These are phyloP conservation scores for Drosophila aldrichi DNA, from an alignment of 2,888 invertebrate genomes.

Conservation along the genomic window DNA sequence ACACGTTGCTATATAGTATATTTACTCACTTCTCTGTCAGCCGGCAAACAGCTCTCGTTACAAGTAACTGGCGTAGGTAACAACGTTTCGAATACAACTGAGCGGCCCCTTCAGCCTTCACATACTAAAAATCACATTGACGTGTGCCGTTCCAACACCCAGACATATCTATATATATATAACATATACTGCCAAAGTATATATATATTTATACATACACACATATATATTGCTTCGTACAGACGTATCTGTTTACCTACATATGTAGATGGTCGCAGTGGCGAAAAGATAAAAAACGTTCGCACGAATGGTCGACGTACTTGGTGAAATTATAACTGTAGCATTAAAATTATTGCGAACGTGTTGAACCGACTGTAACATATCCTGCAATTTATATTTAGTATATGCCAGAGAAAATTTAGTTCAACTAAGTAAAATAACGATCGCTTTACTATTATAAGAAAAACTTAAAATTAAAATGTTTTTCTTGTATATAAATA, in stretches of 20 bases:
- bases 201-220: not conserved
- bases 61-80: constrained; percentile 41
- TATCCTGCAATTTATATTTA: not conserved
- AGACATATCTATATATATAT: not conserved
- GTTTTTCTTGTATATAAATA: too few relatives aligned
- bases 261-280: constrained; percentile 25
- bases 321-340: constrained; percentile 37
- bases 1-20: constrained; percentile 8
- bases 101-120: constrained; percentile 29
- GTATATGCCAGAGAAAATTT: not conserved
- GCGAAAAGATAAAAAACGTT: constrained; percentile 41
- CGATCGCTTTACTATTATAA: too few relatives aligned
- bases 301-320: constrained; percentile 35
- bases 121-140: constrained; percentile 43
- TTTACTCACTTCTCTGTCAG: constrained; percentile 54
- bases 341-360: constrained; percentile 15
- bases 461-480: too few relatives aligned
- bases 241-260: constrained; percentile 11
- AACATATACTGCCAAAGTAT: not conserved
- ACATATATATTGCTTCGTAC: constrained; percentile 6
- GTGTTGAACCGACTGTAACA: not conserved
- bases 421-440: too few relatives aligned
- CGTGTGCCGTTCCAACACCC: constrained; percentile 37
- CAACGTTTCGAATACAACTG: constrained; percentile 67
- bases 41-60: constrained; percentile 32